phyloP scores from a whole-genome alignment of 2,888 invertebrate genomes.

The Andrena fulva region DNA sequence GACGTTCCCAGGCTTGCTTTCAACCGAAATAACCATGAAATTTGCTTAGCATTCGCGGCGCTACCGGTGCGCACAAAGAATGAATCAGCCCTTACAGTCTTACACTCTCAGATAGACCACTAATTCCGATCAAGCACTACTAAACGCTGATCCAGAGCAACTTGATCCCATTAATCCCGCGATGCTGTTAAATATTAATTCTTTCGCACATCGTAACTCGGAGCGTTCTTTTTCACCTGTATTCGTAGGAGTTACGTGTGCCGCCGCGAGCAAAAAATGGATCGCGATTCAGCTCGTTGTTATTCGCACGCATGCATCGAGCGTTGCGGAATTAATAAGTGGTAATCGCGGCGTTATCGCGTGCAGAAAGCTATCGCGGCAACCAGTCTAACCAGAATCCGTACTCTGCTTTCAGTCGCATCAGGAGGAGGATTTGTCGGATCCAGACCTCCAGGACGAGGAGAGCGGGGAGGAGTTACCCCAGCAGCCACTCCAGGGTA shows the following conservation, averaged over 20 bases:
- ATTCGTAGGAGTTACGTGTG: constrained; percentile 17
- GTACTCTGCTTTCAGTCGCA: constrained; percentile 85
- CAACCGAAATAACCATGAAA: constrained; percentile 21
- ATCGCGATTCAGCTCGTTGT: constrained; percentile 19
- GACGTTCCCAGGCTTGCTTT: constrained; percentile 32
- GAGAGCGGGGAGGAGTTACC: constrained; percentile 85
- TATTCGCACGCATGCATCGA: constrained; percentile 26
- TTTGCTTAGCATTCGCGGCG: constrained; percentile 12
- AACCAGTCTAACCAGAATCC: constrained; percentile 20
- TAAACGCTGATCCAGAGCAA: not conserved
- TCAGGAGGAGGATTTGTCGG: constrained; percentile 86
- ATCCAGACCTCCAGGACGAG: constrained; percentile 86
- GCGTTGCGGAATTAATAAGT: constrained; percentile 22
- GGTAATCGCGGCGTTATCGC: constrained; percentile 12
- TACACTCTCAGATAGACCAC: no score
- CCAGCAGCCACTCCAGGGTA: constrained; percentile 80
- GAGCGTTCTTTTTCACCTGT: not conserved
- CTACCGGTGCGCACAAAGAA: not conserved
- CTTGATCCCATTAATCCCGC: not conserved
- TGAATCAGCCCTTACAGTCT: not conserved
- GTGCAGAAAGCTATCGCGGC: constrained; percentile 4
- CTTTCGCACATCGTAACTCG: not conserved
- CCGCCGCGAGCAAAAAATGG: not conserved
- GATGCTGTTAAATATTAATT: not conserved
- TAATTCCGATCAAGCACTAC: not conserved